Evolutionary conservation across 30 jellyfish, hydroid and myxozoan species (phyloP), one percentile per base, ranked within the genome.

Genomic region (Aurelia sp.): DNA sequence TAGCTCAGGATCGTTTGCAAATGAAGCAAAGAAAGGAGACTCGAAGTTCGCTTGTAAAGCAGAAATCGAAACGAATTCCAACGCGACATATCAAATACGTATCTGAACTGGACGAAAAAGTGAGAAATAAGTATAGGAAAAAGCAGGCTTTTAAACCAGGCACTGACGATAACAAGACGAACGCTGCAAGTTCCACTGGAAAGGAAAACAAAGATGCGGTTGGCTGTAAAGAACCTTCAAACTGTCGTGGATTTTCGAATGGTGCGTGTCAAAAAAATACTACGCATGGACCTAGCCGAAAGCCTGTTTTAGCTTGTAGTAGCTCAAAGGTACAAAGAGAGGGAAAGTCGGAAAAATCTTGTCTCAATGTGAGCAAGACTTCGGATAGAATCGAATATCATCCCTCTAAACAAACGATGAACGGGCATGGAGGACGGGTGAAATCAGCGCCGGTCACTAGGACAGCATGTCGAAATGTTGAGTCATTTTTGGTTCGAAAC

Each of bases 31-130:
- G 48, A 48, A 65, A 51, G 21, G 41, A 47, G 22, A 21, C 72
- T 18, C 24, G 75, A 6, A 67, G 67, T 4, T 44, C 93, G 21
- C 74, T 84, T 5, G 93, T 84, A 69, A 88, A 93, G 59, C 79
- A 96, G 84, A 95, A 95, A 72, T 81, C 97, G 52, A 84, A 88
- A 38, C 92, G 99, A 5, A 72, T 65, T 11, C 99, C 97, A 6
- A 76, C 94, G 22, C 71, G 99, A 59, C 96, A 90, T 68, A 89
- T 89, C 58, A 95, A 93, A 33, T 95, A 95, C 72, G 99, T 95
- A 30, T 86, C 97, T 7, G 99, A 95, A 85, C 85, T 95, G 60
- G 97, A 90, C 75, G 88, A 89, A 63, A 72, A 69, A 5, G 22
- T 94, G 8, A 90, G 92, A 24, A 85, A 94, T 41, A 94, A 94